phyloP scores from a whole-genome alignment of 2,888 invertebrate species.

The Drosophila kuntzei region DNA sequence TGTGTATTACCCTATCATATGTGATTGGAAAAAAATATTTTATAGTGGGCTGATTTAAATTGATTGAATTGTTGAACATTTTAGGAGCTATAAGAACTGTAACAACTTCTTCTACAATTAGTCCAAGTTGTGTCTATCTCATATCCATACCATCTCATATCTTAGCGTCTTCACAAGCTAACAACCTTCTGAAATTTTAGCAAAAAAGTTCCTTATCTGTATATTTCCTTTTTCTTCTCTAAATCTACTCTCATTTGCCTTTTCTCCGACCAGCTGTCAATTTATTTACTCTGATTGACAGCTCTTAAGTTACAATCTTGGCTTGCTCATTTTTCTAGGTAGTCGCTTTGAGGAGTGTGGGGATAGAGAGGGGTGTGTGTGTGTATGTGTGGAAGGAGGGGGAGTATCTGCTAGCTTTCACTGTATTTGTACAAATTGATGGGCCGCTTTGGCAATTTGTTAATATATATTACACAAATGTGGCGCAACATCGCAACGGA shows the following conservation, averaged over 20 bases:
- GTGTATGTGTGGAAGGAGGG: background rate
- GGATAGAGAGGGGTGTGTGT: background rate
- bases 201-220: background rate
- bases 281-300: slow-evolving; percentile 43
- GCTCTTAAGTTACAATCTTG: slow-evolving; percentile 19
- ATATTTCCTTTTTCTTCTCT: background rate
- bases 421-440: slow-evolving; percentile 53
- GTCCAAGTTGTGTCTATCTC: background rate
- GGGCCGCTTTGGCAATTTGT: slow-evolving; percentile 52
- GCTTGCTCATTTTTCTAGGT: slow-evolving; percentile 23
- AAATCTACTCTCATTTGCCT: background rate
- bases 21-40: too few relatives aligned
- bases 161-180: background rate
- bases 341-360: background rate
- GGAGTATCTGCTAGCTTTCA: slow-evolving; percentile 8
- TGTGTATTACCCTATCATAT: too few relatives aligned
- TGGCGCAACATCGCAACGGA: slow-evolving; percentile 28
- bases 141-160: background rate
- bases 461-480: slow-evolving; percentile 49
- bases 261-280: slow-evolving; percentile 8
- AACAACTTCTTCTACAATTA: background rate
- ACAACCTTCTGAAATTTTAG: background rate
- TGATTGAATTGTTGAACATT: too few relatives aligned
- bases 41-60: too few relatives aligned
- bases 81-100: background rate